Evolutionary conservation across 92 coral and sea anemone species (phyloP), one percentile per base, ranked within the genome.

Genomic region (Phenganax stokvisi): DNA sequence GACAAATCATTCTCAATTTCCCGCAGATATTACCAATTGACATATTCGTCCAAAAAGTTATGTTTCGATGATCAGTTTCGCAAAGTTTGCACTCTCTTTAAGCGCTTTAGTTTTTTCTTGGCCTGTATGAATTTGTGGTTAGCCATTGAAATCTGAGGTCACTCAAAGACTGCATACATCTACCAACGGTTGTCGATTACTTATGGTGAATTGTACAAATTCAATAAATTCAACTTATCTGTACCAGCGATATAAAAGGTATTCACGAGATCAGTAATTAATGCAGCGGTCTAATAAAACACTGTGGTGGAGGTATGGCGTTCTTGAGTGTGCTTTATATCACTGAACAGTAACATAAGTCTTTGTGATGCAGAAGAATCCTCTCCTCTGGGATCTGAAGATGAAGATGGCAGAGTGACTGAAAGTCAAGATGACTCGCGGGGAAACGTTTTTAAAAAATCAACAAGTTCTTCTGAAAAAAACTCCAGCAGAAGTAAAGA

Each of bases 341-440:
- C 12, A 51, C 12, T 73, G 54, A 55, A 51, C 4, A 27, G 16
- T 57, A 15, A n/a, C 6, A n/a, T 62, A 31, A 59, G 15, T 12
- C 17, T 51, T 12, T 74, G 56, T 12, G 59, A n/a, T 52, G 13
- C 76, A 90, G 93, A 89, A 76, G 93, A 90, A 65, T 92, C 98
- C 28, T 88, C 91, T 66, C 92, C 89, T 11, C 85, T 88, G 66
- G 98, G 92, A 61, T 91, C 98, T 53, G 98, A 94, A 7, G 96
- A 94, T 10, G 94, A 90, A 37, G 86, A 83, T 29, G 89, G 86
- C 72, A 85, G 86, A 52, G 83, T 79, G 69, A 82, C 90, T 20
- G 86, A 75, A 44, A 90, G 90, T 63, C 87, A 89, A 29, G 97
- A 90, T 30, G 92, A 89, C 31, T 90, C 2, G 2, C 47, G 85